phyloP scores from a whole-genome alignment of 2,888 invertebrate species.

The Tipula unca region DNA sequence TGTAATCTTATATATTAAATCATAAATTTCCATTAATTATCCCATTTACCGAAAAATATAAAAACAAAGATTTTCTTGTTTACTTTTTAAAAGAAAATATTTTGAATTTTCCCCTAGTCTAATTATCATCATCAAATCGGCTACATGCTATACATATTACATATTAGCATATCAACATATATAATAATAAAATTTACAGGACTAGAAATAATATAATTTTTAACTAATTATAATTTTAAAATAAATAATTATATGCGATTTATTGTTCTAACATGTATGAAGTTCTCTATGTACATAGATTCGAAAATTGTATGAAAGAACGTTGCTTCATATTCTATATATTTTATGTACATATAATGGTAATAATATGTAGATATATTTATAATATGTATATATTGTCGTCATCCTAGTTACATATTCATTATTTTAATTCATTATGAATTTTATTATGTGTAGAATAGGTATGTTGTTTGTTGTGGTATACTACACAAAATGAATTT shows the following conservation, averaged over 20 bases:
- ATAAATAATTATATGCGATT: slow-evolving; percentile 8
- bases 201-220: not conserved
- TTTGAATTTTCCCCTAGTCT: not conserved
- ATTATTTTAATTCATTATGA: not conserved
- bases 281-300: not conserved
- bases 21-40: slow-evolving; percentile 14
- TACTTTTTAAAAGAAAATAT: not conserved
- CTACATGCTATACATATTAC: not conserved
- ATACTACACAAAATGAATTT: too few species aligned
- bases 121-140: not conserved
- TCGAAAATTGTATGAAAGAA: not conserved
- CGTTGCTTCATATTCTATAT: not conserved
- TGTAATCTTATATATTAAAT: not conserved
- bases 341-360: not conserved
- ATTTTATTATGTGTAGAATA: not conserved
- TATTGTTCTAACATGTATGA: not conserved
- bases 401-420: not conserved
- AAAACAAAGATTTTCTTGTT: not conserved
- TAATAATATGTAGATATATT: slow-evolving; percentile 3
- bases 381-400: not conserved
- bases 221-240: not conserved
- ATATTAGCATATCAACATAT: not conserved
- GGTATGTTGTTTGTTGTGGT: not conserved
- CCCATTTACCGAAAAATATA: not conserved
- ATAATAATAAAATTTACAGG: not conserved